Percentiles rank a stretch among this genome's conserved stretches.
Evolutionary conservation across 2,113 vertebrate species (phyloP).

Genomic region (Chrysemys picta): DNA sequence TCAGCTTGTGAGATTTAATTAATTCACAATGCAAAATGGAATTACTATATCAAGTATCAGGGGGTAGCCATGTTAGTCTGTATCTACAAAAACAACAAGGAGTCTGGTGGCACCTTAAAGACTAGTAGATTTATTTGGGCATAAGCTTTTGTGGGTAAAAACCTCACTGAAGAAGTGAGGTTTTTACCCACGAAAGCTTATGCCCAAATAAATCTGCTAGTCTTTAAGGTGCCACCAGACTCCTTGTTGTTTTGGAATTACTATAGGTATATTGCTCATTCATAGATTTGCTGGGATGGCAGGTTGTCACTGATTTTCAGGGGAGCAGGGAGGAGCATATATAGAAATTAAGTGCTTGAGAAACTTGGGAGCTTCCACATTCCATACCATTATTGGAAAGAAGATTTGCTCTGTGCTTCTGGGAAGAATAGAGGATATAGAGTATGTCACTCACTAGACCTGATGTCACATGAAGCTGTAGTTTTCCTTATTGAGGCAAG

Average conservation of each 20-base stretch:
- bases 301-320: constrained; percentile 26
- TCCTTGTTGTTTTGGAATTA: not conserved
- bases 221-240: no score
- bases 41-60: not conserved
- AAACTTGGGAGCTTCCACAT: not conserved
- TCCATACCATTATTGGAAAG: not conserved
- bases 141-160: no score
- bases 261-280: constrained; percentile 14
- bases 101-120: no score
- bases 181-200: no score
- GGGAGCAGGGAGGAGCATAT: not conserved
- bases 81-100: no score
- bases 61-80: no score
- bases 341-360: not conserved
- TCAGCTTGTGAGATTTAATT: constrained; percentile 56
- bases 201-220: no score
- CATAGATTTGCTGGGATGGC: constrained; percentile 5
- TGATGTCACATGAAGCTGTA: accelerated
- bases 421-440: not conserved
- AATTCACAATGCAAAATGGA: constrained; percentile 49
- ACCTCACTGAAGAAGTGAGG: no score
- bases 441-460: not conserved
- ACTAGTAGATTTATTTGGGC: no score
- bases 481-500: accelerated
- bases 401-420: not conserved